These are phyloP conservation scores for Pediacus dermestoides DNA, from an alignment of 2,888 invertebrate genomes.

Conservation along the genomic window DNA sequence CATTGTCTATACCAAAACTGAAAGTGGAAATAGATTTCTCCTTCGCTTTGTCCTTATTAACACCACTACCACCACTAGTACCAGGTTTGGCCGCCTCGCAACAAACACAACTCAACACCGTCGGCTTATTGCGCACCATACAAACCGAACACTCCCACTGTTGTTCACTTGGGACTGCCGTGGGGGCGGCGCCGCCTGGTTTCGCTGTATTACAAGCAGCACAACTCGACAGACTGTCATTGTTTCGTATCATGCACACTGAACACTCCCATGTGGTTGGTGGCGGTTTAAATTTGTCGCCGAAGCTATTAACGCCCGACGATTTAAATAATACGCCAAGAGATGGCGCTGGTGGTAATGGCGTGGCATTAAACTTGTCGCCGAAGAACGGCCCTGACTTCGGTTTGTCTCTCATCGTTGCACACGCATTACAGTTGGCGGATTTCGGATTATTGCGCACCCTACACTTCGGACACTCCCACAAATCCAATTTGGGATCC, in stretches of 20 bases:
- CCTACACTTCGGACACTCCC: background rate
- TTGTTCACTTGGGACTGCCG: background rate
- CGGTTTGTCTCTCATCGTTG: conserved; percentile 7
- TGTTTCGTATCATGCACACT: conserved; percentile 58
- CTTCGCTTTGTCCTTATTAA: conserved; percentile 11
- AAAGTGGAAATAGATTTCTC: conserved; percentile 40
- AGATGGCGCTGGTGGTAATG: conserved; percentile 1
- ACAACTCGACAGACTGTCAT: conserved; percentile 50
- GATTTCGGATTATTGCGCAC: background rate
- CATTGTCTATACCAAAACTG: conserved; percentile 54
- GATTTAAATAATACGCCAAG: background rate
- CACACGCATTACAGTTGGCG: background rate
- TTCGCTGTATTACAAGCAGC: conserved; percentile 55
- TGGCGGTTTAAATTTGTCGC: conserved; percentile 46
- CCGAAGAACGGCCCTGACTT: background rate
- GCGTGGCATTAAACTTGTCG: background rate
- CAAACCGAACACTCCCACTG: conserved; percentile 65
- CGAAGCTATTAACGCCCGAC: conserved; percentile 26
- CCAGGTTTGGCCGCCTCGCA: conserved; percentile 58
- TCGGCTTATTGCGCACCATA: conserved; percentile 54
- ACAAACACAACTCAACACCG: conserved; percentile 52
- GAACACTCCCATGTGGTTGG: conserved; percentile 57
- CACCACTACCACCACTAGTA: conserved; percentile 11
- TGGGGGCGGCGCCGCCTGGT: conserved; percentile 35
- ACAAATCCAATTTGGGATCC: too few species aligned